Base-by-base conservation (phyloP, 2,113 vertebrate genomes). In the Paralichthys olivaceus region DNA sequence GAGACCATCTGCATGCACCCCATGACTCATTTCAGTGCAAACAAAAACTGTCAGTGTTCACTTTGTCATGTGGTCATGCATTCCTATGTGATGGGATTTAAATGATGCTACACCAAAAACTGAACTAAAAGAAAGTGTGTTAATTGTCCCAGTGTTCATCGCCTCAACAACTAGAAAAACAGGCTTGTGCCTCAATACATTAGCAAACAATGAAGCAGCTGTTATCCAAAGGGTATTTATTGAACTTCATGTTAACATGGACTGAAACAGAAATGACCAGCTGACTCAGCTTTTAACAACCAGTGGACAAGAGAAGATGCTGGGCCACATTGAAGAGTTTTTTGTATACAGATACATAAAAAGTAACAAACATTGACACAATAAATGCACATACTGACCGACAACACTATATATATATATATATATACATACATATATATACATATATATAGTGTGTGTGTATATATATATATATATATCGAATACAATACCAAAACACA, bases 21-120 rank as follows among this genome's bases (percentile, higher is more conserved):
- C 37, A 19, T 57, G 60, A 75, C 37, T 40, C 58, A 32, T 43
- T 59, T 49, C 23, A 72, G 26, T 2, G 25, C 12, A 66, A 49
- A 72, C 20, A 53, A 75, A 62, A 29, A 43, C 28, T 34, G n/a
- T n/a, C n/a, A 34, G 32, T 34, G 32, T 34, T 34, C 32, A 34
- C 32, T 34, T 34, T 34, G 0, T n/a, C 25, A 78, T 43, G n/a
- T n/a, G n/a, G n/a, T n/a, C n/a, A 45, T 59, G 57, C 40, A 67
- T n/a, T n/a, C n/a, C 63, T 1, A 61, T 29, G 17, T 69, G 59
- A 45, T 45, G 15, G 43, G 14, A 45, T 45, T 17, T 14, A 45
- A 45, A n/a, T n/a, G n/a, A n/a, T n/a, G n/a, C n/a, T n/a, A n/a
- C n/a, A n/a, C n/a, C n/a, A n/a, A n/a, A n/a, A n/a, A n/a, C n/a